Evolutionary conservation across 2,888 invertebrate species (phyloP).

Genomic region (Spilosoma lubricipeda): DNA sequence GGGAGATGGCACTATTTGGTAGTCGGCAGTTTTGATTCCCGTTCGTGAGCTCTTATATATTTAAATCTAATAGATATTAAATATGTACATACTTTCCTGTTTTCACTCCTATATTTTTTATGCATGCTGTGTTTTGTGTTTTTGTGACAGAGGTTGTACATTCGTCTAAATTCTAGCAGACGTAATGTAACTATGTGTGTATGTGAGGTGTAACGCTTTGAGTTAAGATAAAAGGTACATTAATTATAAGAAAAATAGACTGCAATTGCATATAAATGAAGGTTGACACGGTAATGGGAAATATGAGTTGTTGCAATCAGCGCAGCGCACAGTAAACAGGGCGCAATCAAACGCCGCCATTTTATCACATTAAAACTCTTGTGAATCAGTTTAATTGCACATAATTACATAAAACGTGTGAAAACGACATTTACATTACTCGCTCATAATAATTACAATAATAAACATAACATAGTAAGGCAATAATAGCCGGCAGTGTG

Average conservation of each 20-base stretch:
- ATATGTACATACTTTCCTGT: too few species aligned
- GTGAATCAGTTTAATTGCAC: constrained; percentile 54
- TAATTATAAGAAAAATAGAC: neutral
- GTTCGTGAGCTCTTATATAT: too few species aligned
- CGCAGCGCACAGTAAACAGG: neutral
- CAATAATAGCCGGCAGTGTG: neutral
- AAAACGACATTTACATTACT: neutral
- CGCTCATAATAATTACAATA: neutral
- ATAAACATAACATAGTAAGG: neutral
- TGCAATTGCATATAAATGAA: neutral
- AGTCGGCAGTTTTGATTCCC: too few species aligned
- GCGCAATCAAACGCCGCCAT: neutral
- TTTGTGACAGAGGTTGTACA: too few species aligned
- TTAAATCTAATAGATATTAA: too few species aligned
- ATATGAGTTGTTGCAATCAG: neutral
- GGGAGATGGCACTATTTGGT: too few species aligned
- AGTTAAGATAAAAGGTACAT: neutral
- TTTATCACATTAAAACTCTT: neutral
- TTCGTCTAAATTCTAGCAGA: too few species aligned
- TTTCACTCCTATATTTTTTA: too few species aligned
- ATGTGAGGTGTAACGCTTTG: too few species aligned
- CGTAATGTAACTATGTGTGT: too few species aligned
- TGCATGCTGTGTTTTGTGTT: too few species aligned
- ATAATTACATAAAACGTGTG: neutral
- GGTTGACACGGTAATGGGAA: neutral